Evolutionary conservation across 1,140 invertebrate genomes (phyloP).

Genomic region (Lerema accius): DNA sequence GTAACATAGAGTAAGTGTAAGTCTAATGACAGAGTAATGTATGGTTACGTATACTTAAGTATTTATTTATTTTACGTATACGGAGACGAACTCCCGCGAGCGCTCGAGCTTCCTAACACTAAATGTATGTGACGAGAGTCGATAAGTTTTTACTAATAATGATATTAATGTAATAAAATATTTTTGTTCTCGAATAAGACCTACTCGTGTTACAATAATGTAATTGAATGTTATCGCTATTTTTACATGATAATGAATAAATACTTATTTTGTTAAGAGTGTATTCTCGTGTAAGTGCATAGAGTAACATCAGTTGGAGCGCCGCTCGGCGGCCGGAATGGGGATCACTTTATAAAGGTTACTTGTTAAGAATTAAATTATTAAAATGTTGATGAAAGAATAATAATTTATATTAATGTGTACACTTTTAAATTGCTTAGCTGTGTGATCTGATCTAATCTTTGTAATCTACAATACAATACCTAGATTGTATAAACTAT

Average conservation of each 20-base stretch:
- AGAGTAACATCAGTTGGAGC: conserved; percentile 66
- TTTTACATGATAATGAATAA: conserved; percentile 68
- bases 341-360: conserved; percentile 77
- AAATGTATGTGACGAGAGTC: conserved; percentile 63
- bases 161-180: conserved; percentile 64
- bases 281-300: conserved; percentile 53
- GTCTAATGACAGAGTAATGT: conserved; percentile 70
- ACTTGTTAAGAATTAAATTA: conserved; percentile 78
- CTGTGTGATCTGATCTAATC: conserved; percentile 81
- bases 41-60: conserved; percentile 70
- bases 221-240: conserved; percentile 78
- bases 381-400: conserved; percentile 74
- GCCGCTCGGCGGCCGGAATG: conserved; percentile 60
- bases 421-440: conserved; percentile 74
- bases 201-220: conserved; percentile 67
- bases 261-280: conserved; percentile 64
- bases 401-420: conserved; percentile 76
- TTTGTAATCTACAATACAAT: conserved; percentile 70
- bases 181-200: conserved; percentile 75
- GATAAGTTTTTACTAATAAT: conserved; percentile 78
- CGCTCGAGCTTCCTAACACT: conserved; percentile 70
- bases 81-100: conserved; percentile 21
- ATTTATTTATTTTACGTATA: conserved; percentile 78
- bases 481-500: conserved; percentile 79
- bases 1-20: conserved; percentile 70